phyloP scores from a whole-genome alignment of 2,888 invertebrate species.

The Acronicta alni region DNA sequence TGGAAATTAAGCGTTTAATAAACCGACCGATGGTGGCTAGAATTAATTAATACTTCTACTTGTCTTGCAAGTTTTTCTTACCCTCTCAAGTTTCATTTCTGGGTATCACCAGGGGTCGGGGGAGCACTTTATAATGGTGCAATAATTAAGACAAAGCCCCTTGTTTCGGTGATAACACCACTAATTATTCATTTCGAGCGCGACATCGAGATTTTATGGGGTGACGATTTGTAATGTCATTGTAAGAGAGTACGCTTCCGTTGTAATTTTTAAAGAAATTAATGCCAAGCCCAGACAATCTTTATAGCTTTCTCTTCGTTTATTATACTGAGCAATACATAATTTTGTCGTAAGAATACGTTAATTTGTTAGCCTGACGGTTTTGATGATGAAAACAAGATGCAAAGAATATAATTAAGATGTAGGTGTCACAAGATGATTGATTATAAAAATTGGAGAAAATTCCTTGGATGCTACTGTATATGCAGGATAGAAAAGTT shows the following conservation, averaged over 20 bases:
- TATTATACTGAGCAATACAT: constrained; percentile 31
- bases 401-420: no score
- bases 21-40: constrained; percentile 77
- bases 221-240: constrained; percentile 77
- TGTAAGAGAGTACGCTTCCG: constrained; percentile 48
- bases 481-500: no score
- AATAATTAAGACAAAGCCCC: constrained; percentile 86
- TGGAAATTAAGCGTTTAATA: constrained; percentile 87
- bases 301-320: constrained; percentile 47
- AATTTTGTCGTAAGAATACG: constrained; percentile 37
- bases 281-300: constrained; percentile 33
- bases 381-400: background rate
- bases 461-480: no score
- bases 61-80: constrained; percentile 79
- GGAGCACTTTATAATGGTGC: constrained; percentile 83
- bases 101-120: constrained; percentile 79
- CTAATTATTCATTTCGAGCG: constrained; percentile 84
- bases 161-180: constrained; percentile 78
- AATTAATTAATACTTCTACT: constrained; percentile 86
- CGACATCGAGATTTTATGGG: constrained; percentile 80
- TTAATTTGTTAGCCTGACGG: constrained; percentile 37
- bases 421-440: no score
- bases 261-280: constrained; percentile 53
- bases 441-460: no score
- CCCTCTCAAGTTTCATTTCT: constrained; percentile 76